Conservation (phyloP, 2,113 vertebrate species). For the Periophthalmodon schlosseri region DNA sequence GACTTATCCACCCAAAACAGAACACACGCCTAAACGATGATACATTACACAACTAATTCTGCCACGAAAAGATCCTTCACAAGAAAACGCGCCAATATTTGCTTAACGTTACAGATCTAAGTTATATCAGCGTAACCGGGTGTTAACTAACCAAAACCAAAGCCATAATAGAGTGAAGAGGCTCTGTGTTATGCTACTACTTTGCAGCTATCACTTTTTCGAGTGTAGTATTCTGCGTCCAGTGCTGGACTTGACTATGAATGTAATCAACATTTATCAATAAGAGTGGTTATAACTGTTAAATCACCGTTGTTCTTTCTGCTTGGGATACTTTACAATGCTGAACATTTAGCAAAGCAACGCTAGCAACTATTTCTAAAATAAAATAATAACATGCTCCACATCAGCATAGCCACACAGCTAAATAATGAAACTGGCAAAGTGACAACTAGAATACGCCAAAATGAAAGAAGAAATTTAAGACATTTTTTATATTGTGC, state of each 20-base stretch:
- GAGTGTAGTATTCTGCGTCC: neutral
- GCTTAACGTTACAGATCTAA: constrained; percentile 31
- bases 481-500: constrained; percentile 63
- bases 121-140: constrained; percentile 30
- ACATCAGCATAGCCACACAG: neutral
- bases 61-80: neutral
- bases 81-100: constrained; percentile 11
- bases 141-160: constrained; percentile 22
- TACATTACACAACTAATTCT: constrained; percentile 29
- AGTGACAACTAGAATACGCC: constrained; percentile 26
- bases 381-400: constrained; percentile 6
- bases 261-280: constrained; percentile 9
- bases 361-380: constrained; percentile 1
- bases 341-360: constrained; percentile 37
- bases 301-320: constrained; percentile 76
- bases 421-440: neutral
- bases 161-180: neutral
- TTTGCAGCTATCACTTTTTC: neutral
- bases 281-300: constrained; percentile 22
- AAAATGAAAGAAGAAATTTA: constrained; percentile 60
- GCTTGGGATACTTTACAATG: constrained; percentile 63
- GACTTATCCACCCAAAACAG: neutral
- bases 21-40: neutral
- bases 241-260: neutral
- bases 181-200: neutral